Percentiles rank a stretch among this genome's conserved stretches.
phyloP scores from a whole-genome alignment of 2,113 vertebrate species.

The Mormyrus iriodes region DNA sequence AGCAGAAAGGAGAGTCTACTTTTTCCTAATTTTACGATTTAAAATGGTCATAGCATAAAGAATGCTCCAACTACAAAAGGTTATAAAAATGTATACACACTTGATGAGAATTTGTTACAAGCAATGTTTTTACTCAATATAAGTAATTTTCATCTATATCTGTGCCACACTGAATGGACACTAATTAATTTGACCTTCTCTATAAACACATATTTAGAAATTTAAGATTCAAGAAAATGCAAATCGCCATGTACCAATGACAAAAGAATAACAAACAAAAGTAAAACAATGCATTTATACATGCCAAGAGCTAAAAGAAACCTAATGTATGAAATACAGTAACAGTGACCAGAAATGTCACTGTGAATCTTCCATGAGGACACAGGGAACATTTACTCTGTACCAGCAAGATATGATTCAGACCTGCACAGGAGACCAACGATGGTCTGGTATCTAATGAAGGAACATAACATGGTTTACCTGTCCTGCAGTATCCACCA shows the following conservation, averaged over 20 bases:
- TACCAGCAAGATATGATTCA: background rate
- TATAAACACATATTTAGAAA: background rate
- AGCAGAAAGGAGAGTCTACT: background rate
- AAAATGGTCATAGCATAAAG: background rate
- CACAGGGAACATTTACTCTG: too few relatives aligned
- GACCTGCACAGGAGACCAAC: background rate
- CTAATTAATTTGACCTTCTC: background rate
- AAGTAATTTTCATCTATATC: background rate
- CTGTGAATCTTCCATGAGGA: background rate
- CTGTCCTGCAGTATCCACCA: conserved; percentile 79
- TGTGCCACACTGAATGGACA: background rate
- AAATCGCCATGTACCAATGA: background rate
- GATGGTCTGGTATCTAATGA: background rate
- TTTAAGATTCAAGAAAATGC: background rate
- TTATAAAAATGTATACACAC: background rate
- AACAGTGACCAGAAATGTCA: background rate
- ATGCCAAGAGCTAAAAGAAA: background rate
- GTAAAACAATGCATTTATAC: background rate
- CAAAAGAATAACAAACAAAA: background rate
- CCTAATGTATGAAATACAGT: background rate
- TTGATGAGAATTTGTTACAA: background rate
- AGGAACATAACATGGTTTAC: conserved; percentile 41
- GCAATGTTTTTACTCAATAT: background rate
- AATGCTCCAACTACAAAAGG: background rate
- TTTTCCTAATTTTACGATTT: background rate